Evolutionary conservation across 2,797 vertebrate species (phyloP), one percentile per base, ranked within the genome.

Genomic region (Oreochromis grahami): DNA sequence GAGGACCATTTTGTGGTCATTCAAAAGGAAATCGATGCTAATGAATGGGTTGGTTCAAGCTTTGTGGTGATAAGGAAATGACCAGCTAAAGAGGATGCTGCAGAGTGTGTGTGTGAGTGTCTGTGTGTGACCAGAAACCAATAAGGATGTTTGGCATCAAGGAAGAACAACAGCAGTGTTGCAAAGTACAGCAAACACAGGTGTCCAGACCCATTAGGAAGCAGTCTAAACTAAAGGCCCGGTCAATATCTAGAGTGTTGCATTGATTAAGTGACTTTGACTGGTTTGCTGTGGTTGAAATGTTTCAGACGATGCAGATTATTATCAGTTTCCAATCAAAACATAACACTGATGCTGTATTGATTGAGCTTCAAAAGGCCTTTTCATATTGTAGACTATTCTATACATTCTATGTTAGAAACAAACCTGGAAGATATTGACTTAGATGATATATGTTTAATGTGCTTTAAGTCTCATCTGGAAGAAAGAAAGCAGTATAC

Each of bases 11-110:
- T 89, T 87, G 86, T 87, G 76, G 77, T 77, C 78, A 83, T 92
- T 89, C 82, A 89, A 89, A 89, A 79, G 84, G 78, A 91, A 94
- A 95, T 95, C 93, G 74, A 90, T 95, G 88, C 80, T 88, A 93
- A 92, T 93, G 88, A 94, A 93, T 87, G 72, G 60, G 68, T 29
- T 83, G 87, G 87, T 88, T 89, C 74, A 50, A 94, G 88, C 79
- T 81, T 21, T 6, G 48, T 36, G 29, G 81, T 12, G 93, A 95
- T 94, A 95, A 95, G 93, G 63, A 93, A 92, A 89, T 50, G 41
- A 84, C 77, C 82, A 63, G 83, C 43, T 77, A 53, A 76, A 85
- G 51, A 80, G 84, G 58, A 87, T 77, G 89, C 86, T 65, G 76
- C 51, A n/a, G 51, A 72, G 74, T 79, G 79, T 76, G 29, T 63